Conservation (phyloP, 2,113 vertebrate species). For the Actenoides lindsayi region DNA sequence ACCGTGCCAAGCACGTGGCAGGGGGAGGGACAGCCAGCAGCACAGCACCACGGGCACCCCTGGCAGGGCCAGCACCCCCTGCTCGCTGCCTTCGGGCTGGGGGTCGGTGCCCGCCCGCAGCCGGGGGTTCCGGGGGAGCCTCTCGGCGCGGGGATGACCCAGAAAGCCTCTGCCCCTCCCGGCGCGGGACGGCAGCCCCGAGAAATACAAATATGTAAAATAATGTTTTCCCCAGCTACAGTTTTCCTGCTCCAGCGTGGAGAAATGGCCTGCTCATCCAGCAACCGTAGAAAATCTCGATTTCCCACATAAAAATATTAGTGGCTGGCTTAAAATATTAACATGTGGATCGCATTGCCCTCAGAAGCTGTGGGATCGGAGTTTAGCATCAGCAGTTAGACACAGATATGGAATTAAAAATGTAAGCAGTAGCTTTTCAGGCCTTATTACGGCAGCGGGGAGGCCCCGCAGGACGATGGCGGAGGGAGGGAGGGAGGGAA, state of each 20-base stretch:
- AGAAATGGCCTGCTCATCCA: conserved; percentile 59
- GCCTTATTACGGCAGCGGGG: neutral
- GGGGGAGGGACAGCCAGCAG: rapidly evolving
- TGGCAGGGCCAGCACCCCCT: neutral
- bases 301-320: conserved; percentile 78
- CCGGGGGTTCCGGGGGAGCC: neutral
- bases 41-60: rapidly evolving
- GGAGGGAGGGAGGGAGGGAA: neutral
- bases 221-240: conserved; percentile 48
- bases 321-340: conserved; percentile 73
- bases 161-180: rapidly evolving
- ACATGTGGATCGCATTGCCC: conserved; percentile 64
- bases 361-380: conserved; percentile 54
- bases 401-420: conserved; percentile 68
- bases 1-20: neutral
- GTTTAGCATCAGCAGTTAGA: conserved; percentile 67
- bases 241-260: conserved; percentile 24
- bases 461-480: neutral
- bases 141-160: neutral
- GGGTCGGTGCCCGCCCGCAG: too few relatives aligned
- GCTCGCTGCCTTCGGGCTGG: rapidly evolving
- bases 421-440: conserved; percentile 57
- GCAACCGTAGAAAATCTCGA: conserved; percentile 68
- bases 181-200: rapidly evolving
- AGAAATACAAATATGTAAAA: conserved; percentile 39